Conservation (phyloP, 2,797 vertebrate species). For the Arvicola amphibius region DNA sequence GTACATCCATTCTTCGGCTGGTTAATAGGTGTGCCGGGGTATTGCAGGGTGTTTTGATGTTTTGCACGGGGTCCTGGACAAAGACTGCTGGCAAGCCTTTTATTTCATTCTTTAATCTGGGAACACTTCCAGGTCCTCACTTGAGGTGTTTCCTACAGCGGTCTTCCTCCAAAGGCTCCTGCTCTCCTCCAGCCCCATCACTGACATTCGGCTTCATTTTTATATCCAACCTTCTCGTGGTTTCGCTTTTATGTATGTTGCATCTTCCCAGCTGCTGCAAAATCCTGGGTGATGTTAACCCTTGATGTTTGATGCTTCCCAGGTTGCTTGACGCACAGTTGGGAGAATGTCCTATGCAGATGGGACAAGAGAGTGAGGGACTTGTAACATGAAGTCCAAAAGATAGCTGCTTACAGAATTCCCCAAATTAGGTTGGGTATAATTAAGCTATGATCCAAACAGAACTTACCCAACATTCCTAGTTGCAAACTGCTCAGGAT, state of each 20-base stretch:
- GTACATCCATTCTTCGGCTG: background rate
- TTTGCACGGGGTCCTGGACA: background rate
- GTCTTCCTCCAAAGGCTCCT: background rate
- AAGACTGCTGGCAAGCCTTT: background rate
- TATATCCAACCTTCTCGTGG: background rate
- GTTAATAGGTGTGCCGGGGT: background rate
- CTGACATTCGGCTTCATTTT: background rate
- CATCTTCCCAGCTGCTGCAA: no score
- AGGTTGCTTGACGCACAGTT: background rate
- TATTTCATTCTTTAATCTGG: background rate
- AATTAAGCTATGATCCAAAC: background rate
- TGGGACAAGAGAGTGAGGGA: background rate
- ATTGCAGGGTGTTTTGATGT: background rate
- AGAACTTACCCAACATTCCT: background rate
- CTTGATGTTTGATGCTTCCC: background rate
- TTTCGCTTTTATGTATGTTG: background rate
- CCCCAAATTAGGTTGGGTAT: background rate
- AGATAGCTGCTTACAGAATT: background rate
- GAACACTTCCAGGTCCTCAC: background rate
- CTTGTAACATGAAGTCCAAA: background rate
- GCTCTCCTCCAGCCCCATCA: background rate
- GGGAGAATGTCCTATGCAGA: background rate
- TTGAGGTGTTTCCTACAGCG: accelerated
- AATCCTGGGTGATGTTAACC: background rate
- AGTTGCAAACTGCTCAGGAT: background rate